A percentile compares a stretch with the other conserved stretches of the same genome.
phyloP scores from a whole-genome alignment of 2,888 invertebrate species.

The Malachius bipustulatus region DNA sequence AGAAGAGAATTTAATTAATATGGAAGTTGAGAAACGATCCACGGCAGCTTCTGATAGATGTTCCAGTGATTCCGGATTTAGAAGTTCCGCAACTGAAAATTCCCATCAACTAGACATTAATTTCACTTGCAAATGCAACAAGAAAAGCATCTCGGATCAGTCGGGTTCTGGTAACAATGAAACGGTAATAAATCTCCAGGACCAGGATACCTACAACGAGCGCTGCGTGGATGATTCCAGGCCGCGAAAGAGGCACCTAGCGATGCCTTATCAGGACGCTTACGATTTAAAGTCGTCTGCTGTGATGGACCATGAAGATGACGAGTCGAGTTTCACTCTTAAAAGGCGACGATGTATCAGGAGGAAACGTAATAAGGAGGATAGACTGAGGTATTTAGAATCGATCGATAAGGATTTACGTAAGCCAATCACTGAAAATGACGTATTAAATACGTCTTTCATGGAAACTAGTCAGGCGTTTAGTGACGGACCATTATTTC shows the following conservation, averaged over 20 bases:
- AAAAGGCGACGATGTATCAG: constrained; percentile 1
- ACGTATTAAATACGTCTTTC: background rate
- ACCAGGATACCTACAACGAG: constrained; percentile 33
- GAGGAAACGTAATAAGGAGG: background rate
- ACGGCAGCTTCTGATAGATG: constrained; percentile 22
- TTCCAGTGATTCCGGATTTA: constrained; percentile 34
- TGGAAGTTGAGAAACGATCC: constrained; percentile 21
- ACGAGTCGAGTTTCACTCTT: background rate
- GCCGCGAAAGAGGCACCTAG: constrained; percentile 20
- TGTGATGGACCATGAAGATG: background rate
- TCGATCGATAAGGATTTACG: background rate
- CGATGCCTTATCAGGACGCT: background rate
- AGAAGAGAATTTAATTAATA: constrained; percentile 29
- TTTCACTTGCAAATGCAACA: constrained; percentile 30
- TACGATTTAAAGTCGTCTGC: background rate
- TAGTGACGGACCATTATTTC: constrained; percentile 12
- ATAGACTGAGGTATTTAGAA: background rate
- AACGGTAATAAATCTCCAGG: constrained; percentile 33
- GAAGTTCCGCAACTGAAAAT: constrained; percentile 28
- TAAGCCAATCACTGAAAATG: background rate
- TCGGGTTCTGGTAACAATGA: constrained; percentile 22
- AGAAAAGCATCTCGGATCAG: constrained; percentile 17
- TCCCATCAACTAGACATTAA: constrained; percentile 28
- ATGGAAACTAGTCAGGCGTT: constrained; percentile 26
- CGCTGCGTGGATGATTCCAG: constrained; percentile 29